A percentile compares a stretch with the other conserved stretches of the same genome.
phyloP scores from a whole-genome alignment of 2,113 vertebrate genomes.

The Cyanistes caeruleus region DNA sequence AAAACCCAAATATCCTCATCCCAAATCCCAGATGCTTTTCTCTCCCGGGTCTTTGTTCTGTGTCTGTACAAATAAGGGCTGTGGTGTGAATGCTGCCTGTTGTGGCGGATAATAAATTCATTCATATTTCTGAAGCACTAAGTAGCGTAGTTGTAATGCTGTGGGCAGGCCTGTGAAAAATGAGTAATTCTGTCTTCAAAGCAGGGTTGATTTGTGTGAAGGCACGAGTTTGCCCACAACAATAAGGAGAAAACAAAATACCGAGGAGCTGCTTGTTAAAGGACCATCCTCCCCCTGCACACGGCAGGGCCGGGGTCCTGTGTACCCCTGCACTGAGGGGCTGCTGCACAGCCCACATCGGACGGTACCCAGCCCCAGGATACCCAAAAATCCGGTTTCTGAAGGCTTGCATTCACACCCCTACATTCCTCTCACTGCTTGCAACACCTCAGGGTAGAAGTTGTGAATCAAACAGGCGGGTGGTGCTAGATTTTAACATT shows the following conservation, averaged over 20 bases:
- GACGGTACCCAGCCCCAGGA: neutral
- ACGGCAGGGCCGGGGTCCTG: neutral
- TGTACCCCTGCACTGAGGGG: rapidly evolving
- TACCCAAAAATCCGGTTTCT: neutral
- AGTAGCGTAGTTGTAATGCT: conserved; percentile 22
- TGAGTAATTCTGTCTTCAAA: conserved; percentile 55
- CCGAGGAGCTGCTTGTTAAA: neutral
- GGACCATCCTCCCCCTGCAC: rapidly evolving
- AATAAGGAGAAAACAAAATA: neutral
- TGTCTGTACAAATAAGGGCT: neutral
- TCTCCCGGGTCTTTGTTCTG: neutral
- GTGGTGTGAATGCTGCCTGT: neutral
- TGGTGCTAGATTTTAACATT: neutral
- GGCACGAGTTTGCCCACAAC: neutral
- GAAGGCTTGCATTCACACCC: neutral
- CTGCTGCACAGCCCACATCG: rapidly evolving
- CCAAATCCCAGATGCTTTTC: neutral
- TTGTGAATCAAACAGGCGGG: neutral
- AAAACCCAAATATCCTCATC: neutral
- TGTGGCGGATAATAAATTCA: neutral
- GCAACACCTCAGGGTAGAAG: neutral
- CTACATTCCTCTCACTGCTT: neutral
- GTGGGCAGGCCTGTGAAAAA: conserved; percentile 61
- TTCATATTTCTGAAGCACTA: conserved; percentile 23
- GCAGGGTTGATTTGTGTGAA: conserved; percentile 18